phyloP scores from a whole-genome alignment of 2,113 vertebrate genomes.

The Circaetus cinerascens region DNA sequence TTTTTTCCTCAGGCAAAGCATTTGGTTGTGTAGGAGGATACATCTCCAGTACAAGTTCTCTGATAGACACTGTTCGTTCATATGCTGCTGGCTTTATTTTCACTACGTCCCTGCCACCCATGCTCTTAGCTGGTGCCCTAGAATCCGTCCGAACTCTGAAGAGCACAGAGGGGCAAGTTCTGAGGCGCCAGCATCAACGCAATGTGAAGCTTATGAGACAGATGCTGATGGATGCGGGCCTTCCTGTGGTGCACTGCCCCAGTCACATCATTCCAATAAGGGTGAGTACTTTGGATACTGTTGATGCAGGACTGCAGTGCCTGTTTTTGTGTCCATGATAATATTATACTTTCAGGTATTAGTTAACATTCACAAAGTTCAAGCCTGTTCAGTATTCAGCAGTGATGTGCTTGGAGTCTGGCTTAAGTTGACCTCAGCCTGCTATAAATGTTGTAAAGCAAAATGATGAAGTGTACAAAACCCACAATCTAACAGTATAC shows the following conservation, averaged over 20 bases:
- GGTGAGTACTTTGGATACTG: constrained; percentile 59
- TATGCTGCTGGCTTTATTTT: constrained; percentile 97
- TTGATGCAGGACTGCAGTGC: rapidly evolving
- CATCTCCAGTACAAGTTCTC: constrained; percentile 84
- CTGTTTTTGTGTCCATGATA: rapidly evolving
- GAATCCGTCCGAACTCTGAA: constrained; percentile 88
- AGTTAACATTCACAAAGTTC: not conserved
- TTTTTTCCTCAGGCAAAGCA: constrained; percentile 85
- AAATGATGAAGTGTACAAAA: not conserved
- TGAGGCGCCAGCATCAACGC: constrained; percentile 92
- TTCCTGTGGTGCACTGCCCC: constrained; percentile 94
- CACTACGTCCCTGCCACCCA: constrained; percentile 94
- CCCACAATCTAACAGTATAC: not conserved
- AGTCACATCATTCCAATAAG: constrained; percentile 96
- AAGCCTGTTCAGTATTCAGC: rapidly evolving
- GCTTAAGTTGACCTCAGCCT: not conserved
- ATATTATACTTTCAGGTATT: rapidly evolving
- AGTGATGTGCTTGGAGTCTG: not conserved
- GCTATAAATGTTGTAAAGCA: not conserved
- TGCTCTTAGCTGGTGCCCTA: constrained; percentile 89
- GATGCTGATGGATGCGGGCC: constrained; percentile 94
- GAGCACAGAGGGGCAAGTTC: constrained; percentile 80
- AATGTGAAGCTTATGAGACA: constrained; percentile 94
- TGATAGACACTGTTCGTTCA: constrained; percentile 91
- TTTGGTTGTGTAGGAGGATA: constrained; percentile 97